phyloP scores from a whole-genome alignment of 2,113 vertebrate species.

The Laticauda colubrina region DNA sequence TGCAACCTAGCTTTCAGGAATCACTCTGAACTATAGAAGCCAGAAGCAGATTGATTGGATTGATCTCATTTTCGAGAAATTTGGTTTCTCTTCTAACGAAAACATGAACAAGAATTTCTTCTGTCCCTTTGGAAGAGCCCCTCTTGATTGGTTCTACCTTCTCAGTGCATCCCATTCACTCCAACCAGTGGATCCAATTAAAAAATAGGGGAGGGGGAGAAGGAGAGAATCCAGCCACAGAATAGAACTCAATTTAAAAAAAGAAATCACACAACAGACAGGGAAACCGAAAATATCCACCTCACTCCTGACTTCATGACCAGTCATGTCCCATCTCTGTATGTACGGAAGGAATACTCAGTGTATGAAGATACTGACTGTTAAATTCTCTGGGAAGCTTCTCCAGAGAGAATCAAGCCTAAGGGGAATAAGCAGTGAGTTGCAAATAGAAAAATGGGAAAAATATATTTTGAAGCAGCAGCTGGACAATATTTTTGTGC shows the following conservation, averaged over 20 bases:
- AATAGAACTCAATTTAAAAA: not conserved
- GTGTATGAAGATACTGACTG: not conserved
- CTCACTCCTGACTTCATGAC: not conserved
- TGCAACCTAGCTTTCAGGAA: not conserved
- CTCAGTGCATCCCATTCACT: not conserved
- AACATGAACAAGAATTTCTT: not conserved
- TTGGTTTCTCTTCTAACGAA: not conserved
- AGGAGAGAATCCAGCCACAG: not conserved
- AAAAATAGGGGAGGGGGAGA: not conserved
- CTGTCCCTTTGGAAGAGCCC: not conserved
- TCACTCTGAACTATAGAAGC: not conserved
- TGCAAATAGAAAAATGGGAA: not conserved
- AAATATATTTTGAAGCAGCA: not conserved
- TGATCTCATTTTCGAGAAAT: not conserved
- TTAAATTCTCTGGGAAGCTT: not conserved
- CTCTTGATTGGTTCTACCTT: not conserved
- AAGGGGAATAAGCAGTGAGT: not conserved
- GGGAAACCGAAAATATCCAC: not conserved
- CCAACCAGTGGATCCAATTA: not conserved
- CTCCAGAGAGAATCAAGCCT: not conserved
- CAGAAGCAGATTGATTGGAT: not conserved
- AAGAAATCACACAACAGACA: not conserved
- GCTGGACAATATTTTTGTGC: not conserved
- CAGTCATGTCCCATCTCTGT: not conserved
- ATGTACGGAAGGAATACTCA: not conserved